Conservation (phyloP, 1,140 invertebrate species). For the Drosophila biarmipes region DNA sequence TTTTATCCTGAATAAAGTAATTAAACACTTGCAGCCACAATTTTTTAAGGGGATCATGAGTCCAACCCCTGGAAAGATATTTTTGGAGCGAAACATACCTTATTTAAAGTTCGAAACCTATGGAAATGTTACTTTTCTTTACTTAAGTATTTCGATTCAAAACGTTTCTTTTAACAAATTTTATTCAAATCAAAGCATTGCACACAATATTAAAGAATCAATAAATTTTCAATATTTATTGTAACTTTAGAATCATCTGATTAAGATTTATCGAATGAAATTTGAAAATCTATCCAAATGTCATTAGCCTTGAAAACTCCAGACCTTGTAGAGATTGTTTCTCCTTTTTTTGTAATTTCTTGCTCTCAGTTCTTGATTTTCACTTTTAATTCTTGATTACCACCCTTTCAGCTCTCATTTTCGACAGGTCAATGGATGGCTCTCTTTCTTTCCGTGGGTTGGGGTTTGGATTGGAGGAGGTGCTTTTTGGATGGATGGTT, state of each 20-base stretch:
- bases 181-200: not conserved
- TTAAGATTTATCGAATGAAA: not conserved
- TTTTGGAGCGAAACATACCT: not conserved
- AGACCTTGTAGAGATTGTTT: constrained; percentile 10
- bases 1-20: not conserved
- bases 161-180: not conserved
- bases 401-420: not conserved
- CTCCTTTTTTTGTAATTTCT: not conserved
- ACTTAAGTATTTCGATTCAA: no score
- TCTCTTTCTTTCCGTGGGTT: constrained; percentile 20
- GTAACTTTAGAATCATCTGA: not conserved
- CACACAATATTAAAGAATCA: no score
- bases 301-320: not conserved
- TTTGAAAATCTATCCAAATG: not conserved
- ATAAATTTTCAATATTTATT: not conserved
- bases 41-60: constrained; percentile 3
- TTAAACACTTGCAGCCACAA: not conserved
- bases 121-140: no score
- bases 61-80: constrained; percentile 1
- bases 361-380: not conserved
- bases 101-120: no score
- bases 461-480: constrained; percentile 2
- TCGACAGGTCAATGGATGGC: not conserved
- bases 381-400: not conserved
- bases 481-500: constrained; percentile 1